A percentile compares a stretch with the other conserved stretches of the same genome.
Evolutionary conservation across 1,140 invertebrate species (phyloP).

Genomic region (Acyrthosiphon pisum): DNA sequence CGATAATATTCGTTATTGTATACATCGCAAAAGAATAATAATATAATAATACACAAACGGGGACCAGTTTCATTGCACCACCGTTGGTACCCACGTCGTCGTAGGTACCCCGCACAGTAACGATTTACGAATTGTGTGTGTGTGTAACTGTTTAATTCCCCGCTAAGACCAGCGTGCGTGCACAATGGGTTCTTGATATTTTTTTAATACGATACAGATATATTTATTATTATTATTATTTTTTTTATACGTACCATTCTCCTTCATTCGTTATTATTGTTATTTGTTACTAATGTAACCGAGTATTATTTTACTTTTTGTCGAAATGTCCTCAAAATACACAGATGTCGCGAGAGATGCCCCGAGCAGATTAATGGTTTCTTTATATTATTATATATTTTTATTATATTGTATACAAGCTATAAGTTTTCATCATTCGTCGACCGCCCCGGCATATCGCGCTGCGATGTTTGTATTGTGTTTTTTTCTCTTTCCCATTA

Average conservation of each 20-base stretch:
- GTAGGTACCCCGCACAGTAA: not conserved
- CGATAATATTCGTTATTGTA: not conserved
- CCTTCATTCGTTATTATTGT: not conserved
- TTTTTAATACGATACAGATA: conserved; percentile 23
- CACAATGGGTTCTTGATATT: conserved; percentile 36
- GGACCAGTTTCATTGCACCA: not conserved
- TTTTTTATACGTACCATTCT: not conserved
- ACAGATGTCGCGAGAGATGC: conserved; percentile 48
- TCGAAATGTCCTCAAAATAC: conserved; percentile 33
- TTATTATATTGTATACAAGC: not conserved
- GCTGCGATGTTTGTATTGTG: conserved; percentile 15
- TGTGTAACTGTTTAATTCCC: not conserved
- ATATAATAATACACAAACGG: not conserved
- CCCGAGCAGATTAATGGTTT: conserved; percentile 40
- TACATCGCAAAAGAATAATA: not conserved
- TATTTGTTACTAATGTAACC: conserved; percentile 32
- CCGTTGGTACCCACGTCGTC: not conserved
- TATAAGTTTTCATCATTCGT: conserved; percentile 2
- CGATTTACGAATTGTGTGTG: conserved; percentile 41
- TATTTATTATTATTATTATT: not conserved
- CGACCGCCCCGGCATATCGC: not conserved
- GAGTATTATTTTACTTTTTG: conserved; percentile 54
- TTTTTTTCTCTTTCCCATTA: not conserved
- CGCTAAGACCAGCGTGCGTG: not conserved
- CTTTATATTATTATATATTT: not conserved